Conservation (phyloP, 23 tunicate genomes). For the Trididemnum nubilum region DNA sequence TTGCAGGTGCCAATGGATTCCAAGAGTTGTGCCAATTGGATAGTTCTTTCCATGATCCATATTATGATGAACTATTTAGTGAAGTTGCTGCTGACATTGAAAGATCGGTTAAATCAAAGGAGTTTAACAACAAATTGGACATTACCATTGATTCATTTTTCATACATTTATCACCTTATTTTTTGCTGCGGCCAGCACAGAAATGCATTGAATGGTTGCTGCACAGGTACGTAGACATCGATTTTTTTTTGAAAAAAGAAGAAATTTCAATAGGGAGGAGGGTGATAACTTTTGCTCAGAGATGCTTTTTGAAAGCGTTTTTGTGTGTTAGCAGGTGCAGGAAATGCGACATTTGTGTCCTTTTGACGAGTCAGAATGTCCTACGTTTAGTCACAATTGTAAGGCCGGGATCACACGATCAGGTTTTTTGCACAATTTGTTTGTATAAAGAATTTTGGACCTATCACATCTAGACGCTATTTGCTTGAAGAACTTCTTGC, state of each 20-base stretch:
- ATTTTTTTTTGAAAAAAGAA: background rate
- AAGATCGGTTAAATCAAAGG: conserved; percentile 36
- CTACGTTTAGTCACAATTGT: too few species aligned
- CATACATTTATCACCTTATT: conserved; percentile 37
- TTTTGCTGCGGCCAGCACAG: conserved; percentile 57
- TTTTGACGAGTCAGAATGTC: too few species aligned
- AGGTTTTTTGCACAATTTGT: too few species aligned
- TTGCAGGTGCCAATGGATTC: conserved; percentile 61
- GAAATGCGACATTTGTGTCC: too few species aligned
- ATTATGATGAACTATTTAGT: conserved; percentile 45
- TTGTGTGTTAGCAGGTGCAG: too few species aligned
- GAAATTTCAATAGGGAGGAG: background rate
- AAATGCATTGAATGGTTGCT: conserved; percentile 79
- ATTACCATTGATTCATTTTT: conserved; percentile 40
- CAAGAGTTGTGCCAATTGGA: conserved; percentile 46
- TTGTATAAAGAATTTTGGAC: too few species aligned
- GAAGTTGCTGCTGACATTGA: conserved; percentile 63
- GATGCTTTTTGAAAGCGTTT: too few species aligned
- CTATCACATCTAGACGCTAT: too few species aligned
- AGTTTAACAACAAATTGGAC: conserved; percentile 51
- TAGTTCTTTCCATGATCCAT: conserved; percentile 8
- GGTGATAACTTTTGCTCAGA: too few species aligned
- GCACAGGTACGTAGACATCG: conserved; percentile 40
- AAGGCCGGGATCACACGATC: too few species aligned
- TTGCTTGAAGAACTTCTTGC: too few species aligned